These are phyloP conservation scores for Heptranchias perlo DNA, from an alignment of 2,113 vertebrate genomes.

Conservation along the genomic window DNA sequence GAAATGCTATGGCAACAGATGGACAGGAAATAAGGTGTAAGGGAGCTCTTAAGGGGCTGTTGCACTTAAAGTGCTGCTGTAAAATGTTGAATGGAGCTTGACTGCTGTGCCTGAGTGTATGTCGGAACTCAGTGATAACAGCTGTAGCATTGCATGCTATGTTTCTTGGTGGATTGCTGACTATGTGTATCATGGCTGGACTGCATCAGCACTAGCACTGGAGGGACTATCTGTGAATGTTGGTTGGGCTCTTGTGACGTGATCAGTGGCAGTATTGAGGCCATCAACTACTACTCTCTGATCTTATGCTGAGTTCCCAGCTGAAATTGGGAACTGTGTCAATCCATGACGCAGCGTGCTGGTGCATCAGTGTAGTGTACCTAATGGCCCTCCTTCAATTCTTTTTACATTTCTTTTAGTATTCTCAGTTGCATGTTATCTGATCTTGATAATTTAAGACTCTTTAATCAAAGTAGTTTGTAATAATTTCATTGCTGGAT, in stretches of 20 bases:
- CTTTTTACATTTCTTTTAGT: not conserved
- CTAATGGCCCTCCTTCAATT: not conserved
- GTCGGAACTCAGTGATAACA: too few relatives aligned
- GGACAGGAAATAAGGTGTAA: too few relatives aligned
- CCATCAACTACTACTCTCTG: not conserved
- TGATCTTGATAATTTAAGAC: not conserved
- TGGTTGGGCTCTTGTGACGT: not conserved
- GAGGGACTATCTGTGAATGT: not conserved
- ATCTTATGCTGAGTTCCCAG: not conserved
- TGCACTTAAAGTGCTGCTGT: too few relatives aligned
- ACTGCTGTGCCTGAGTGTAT: too few relatives aligned
- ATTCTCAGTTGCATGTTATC: not conserved
- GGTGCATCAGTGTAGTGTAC: too few relatives aligned
- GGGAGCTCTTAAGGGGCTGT: too few relatives aligned
- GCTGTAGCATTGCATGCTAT: not conserved
- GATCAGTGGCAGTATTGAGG: not conserved
- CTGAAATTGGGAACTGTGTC: not conserved
- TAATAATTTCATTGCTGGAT: not conserved
- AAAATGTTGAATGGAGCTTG: too few relatives aligned
- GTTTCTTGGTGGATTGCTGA: not conserved
- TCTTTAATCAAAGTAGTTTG: not conserved
- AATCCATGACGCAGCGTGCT: not conserved
- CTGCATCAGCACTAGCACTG: not conserved
- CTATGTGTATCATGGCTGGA: not conserved
- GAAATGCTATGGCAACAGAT: too few relatives aligned